phyloP scores from a whole-genome alignment of 2,797 vertebrate genomes.

The Salmo trutta region DNA sequence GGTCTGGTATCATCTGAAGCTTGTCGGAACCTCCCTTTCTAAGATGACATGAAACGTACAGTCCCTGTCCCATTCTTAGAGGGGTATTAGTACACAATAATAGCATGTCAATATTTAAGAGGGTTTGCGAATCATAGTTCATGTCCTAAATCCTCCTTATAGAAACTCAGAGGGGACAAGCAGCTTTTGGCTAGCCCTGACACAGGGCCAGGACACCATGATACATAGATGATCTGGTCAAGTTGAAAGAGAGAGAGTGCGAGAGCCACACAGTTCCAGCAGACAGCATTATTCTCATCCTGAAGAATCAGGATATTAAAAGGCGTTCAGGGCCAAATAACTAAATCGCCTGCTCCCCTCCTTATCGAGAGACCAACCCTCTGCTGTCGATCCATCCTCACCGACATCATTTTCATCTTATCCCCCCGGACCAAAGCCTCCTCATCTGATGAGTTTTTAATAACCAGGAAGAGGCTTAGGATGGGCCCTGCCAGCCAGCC shows the following conservation, averaged over 20 bases:
- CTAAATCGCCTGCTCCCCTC: background rate
- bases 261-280: background rate
- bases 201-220: background rate
- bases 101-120: conserved; percentile 66
- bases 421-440: background rate
- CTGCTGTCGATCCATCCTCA: background rate
- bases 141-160: conserved; percentile 1
- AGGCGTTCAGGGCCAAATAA: background rate
- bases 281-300: background rate
- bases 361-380: background rate
- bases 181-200: background rate
- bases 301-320: conserved; percentile 31
- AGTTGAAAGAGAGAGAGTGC: background rate
- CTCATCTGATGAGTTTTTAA: background rate
- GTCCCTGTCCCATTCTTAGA: conserved; percentile 44
- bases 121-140: conserved; percentile 40
- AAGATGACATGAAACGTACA: background rate
- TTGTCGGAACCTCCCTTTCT: background rate
- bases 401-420: background rate
- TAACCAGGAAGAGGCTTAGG: background rate
- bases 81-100: conserved; percentile 56
- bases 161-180: background rate
- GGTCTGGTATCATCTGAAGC: background rate
- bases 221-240: background rate
- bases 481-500: background rate